Conservation (phyloP, 2,797 vertebrate species). For the Hybognathus amarus region DNA sequence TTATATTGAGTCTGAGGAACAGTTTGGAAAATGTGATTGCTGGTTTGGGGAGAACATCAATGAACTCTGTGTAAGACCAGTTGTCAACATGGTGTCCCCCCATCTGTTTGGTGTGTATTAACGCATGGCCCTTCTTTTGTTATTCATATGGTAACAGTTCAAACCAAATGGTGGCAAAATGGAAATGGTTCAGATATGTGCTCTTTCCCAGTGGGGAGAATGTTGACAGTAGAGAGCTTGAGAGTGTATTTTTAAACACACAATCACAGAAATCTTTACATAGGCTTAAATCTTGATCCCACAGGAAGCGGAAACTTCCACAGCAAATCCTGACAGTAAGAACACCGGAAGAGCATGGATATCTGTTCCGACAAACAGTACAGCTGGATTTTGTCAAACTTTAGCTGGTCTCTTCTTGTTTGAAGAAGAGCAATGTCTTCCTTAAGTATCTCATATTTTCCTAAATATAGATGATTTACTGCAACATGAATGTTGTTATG, state of each 20-base stretch:
- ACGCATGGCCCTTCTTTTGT: constrained; percentile 17
- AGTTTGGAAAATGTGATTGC: constrained; percentile 10
- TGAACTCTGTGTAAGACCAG: background rate
- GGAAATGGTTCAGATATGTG: background rate
- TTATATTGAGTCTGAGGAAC: background rate
- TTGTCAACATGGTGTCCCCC: constrained; percentile 10
- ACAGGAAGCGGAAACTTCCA: constrained; percentile 58
- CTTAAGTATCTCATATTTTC: background rate
- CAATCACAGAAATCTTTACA: constrained; percentile 8
- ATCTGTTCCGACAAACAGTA: background rate
- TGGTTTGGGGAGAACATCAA: background rate
- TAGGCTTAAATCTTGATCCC: constrained; percentile 17
- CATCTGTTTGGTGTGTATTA: background rate
- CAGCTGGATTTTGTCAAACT: background rate
- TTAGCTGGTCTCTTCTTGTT: background rate
- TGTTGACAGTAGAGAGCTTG: background rate
- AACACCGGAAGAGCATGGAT: constrained; percentile 30
- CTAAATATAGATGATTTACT: background rate
- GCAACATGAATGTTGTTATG: background rate
- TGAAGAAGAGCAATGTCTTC: background rate
- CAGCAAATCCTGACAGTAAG: constrained; percentile 60
- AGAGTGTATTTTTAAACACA: constrained; percentile 13
- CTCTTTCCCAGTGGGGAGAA: background rate
- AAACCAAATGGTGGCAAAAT: constrained; percentile 9
- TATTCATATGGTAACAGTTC: constrained; percentile 10